Conservation (phyloP, 1,140 invertebrate species). For the Chymomyza costata region DNA sequence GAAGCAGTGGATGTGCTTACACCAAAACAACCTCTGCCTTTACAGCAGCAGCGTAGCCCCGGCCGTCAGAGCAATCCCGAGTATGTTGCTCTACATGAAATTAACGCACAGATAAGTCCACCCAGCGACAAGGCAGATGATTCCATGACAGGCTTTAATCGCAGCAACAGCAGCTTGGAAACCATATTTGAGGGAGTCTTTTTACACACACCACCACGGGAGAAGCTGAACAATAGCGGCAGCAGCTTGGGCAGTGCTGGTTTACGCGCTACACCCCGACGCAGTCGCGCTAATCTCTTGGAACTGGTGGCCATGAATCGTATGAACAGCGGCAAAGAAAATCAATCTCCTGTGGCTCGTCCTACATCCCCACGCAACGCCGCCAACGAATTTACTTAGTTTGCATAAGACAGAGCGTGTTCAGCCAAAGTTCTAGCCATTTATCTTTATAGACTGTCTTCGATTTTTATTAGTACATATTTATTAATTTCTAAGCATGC, state of each 20-base stretch:
- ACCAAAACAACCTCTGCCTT: slow-evolving; percentile 26
- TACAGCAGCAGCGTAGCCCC: slow-evolving; percentile 10
- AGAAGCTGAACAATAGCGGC: slow-evolving; percentile 33
- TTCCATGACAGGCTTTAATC: slow-evolving; percentile 23
- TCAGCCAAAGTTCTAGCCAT: slow-evolving; percentile 52
- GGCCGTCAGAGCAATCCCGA: slow-evolving; percentile 47
- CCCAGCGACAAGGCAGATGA: slow-evolving; percentile 45
- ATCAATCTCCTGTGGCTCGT: slow-evolving; percentile 38
- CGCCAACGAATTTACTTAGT: slow-evolving; percentile 29
- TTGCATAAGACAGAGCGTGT: no score
- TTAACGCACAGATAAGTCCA: slow-evolving; percentile 69
- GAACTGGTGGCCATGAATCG: slow-evolving; percentile 60
- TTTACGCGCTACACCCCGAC: slow-evolving; percentile 43
- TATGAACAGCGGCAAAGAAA: slow-evolving; percentile 41
- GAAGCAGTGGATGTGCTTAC: slow-evolving; percentile 43
- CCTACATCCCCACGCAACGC: not conserved
- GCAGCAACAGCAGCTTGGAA: slow-evolving; percentile 53
- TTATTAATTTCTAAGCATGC: no score
- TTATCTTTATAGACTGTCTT: slow-evolving; percentile 31
- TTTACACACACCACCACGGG: slow-evolving; percentile 62
- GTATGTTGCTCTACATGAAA: slow-evolving; percentile 64
- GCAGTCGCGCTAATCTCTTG: slow-evolving; percentile 50
- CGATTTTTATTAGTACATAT: slow-evolving; percentile 17
- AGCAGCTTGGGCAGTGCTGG: no score
- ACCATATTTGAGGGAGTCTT: slow-evolving; percentile 72